These are phyloP conservation scores for Macquaria ambigua DNA, from an alignment of 2,113 vertebrate species.

Conservation along the genomic window DNA sequence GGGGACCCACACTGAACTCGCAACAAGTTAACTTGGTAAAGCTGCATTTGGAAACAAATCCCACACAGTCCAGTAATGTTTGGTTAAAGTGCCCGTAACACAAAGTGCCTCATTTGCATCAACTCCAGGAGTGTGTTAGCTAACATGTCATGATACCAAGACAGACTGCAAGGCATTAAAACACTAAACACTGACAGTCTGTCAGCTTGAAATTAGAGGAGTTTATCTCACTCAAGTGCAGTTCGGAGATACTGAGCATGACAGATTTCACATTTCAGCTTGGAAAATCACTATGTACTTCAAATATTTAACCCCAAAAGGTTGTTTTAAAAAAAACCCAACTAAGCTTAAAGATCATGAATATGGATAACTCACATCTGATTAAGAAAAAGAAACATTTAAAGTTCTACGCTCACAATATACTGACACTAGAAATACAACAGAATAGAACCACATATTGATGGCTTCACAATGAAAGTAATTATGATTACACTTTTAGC, in stretches of 20 bases:
- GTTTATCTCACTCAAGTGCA: slow-evolving; percentile 50
- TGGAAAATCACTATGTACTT: not conserved
- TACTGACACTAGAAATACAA: not conserved
- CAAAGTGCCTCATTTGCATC: slow-evolving; percentile 59
- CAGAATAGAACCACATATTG: not conserved
- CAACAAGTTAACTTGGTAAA: slow-evolving; percentile 70
- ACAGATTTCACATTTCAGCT: slow-evolving; percentile 17
- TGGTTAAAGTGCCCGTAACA: slow-evolving; percentile 24
- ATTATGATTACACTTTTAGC: no score
- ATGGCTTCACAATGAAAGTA: not conserved
- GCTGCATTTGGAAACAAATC: slow-evolving; percentile 57
- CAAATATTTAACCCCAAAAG: slow-evolving; percentile 1
- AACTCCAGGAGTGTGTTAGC: slow-evolving; percentile 29
- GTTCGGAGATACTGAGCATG: slow-evolving; percentile 37
- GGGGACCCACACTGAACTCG: slow-evolving; percentile 49
- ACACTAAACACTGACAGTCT: slow-evolving; percentile 25
- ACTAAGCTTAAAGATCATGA: not conserved
- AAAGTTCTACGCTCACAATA: not conserved
- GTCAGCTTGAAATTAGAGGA: slow-evolving; percentile 47
- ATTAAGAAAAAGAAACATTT: not conserved
- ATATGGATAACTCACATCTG: not conserved
- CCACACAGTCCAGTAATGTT: slow-evolving; percentile 51
- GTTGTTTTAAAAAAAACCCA: not conserved
- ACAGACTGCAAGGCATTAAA: slow-evolving; percentile 22
- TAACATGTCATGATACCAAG: slow-evolving; percentile 43